These are phyloP conservation scores for Steromphala cineraria DNA, from an alignment of 2,888 invertebrate genomes.

Conservation along the genomic window DNA sequence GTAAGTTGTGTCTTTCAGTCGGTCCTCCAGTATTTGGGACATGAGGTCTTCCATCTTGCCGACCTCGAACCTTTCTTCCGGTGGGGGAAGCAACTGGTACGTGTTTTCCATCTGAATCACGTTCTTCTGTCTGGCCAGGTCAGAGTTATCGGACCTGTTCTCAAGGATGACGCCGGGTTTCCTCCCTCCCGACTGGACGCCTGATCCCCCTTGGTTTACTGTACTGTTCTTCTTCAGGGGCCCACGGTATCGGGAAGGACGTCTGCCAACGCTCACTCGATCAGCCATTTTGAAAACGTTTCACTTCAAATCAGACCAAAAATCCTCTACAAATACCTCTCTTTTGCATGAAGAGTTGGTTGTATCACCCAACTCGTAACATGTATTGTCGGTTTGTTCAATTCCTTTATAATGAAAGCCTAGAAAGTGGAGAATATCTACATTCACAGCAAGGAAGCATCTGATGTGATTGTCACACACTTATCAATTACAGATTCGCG, in stretches of 20 bases:
- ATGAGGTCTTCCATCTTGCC: background rate
- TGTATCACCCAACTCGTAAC: no score
- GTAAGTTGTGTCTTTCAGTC: constrained; percentile 37
- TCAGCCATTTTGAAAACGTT: background rate
- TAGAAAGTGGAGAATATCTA: no score
- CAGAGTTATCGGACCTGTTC: constrained; percentile 19
- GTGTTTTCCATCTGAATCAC: constrained; percentile 31
- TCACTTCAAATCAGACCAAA: no score
- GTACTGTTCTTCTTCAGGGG: background rate
- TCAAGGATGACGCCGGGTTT: background rate
- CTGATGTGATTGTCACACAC: no score
- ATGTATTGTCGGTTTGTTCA: no score
- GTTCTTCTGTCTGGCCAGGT: background rate
- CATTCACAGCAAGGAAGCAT: no score
- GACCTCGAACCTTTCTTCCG: background rate
- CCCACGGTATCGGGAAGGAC: background rate
- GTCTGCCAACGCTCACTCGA: background rate
- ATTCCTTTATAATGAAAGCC: no score
- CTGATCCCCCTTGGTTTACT: background rate
- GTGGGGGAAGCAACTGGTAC: constrained; percentile 29
- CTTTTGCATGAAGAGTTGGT: no score
- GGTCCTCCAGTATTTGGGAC: constrained; percentile 39
- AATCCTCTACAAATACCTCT: no score
- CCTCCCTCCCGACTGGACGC: background rate
- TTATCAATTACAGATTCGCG: no score